Evolutionary conservation across 2,113 vertebrate species (phyloP), one percentile per base, ranked within the genome.

Genomic region (Blennius ocellaris): DNA sequence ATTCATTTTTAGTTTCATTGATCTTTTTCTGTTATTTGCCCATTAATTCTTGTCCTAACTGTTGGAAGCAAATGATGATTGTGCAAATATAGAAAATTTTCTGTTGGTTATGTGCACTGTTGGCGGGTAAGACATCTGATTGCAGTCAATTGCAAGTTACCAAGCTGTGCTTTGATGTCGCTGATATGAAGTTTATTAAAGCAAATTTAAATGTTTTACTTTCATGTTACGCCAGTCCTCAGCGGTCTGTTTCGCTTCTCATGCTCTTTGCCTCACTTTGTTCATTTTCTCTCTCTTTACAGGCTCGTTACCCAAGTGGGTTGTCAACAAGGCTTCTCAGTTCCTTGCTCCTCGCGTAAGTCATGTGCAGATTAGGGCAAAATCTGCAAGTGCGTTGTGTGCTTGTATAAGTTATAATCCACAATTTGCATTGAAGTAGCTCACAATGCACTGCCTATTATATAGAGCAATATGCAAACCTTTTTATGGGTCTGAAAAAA

Each of bases 251-350:
- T 30, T 30, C 21, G 21, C 21, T 30, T 30, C 21, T 16, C 47
- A 41, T 43, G 41, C 61, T 41, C 21, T 47, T 16, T 44, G 6
- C 54, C 58, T 76, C 40, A 65, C 36, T 49, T 63, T 37, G 40
- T 41, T 17, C 12, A 1, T 80, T 14, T 4, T 49, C 37, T 0
- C 30, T 55, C 5, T 70, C 66, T 73, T 81, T 78, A 38, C 80
- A 99, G 97, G 97, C 80, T 98, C 97, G 17, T 94, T 99, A 83
- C 97, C 97, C 11, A 98, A 97, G 83, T 99, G 97, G 97, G 96
- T 98, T 70, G 96, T 99, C 87, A 98, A 98, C 92, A 98, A 96
- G 80, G 97, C 96, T 66, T 98, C 96, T 56, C 95, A 97, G 83
- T 92, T 95, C 60, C 87, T 98, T 80, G 97, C 97, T 63, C 97